A percentile compares a stretch with the other conserved stretches of the same genome.
These are phyloP conservation scores for Sebastiscus albofasciatus DNA, from an alignment of 2,797 vertebrate species.

Conservation along the genomic window DNA sequence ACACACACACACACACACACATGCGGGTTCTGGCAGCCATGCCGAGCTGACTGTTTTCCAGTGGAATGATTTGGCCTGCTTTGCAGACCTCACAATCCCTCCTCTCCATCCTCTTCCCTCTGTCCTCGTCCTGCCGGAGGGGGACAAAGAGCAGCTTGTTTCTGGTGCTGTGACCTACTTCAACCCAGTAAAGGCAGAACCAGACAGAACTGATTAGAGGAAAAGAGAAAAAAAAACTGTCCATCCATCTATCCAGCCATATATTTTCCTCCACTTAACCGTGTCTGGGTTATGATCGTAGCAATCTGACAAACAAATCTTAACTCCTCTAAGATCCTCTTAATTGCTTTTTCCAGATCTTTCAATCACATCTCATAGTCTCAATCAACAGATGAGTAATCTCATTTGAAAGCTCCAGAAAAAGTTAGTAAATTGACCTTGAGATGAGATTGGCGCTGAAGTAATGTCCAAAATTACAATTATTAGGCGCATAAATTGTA, in stretches of 20 bases:
- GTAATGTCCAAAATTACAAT: neutral
- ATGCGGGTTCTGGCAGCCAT: constrained; percentile 2
- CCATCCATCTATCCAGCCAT: neutral
- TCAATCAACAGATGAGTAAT: neutral
- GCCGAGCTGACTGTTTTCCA: constrained; percentile 56
- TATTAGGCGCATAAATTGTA: neutral
- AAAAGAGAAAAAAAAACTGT: constrained; percentile 3
- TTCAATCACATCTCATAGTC: neutral
- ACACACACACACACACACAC: neutral
- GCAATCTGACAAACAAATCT: neutral
- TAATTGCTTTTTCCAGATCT: neutral
- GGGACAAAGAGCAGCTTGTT: constrained; percentile 78
- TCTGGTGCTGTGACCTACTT: constrained; percentile 70
- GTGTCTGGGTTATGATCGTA: neutral
- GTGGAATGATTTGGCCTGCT: constrained; percentile 51
- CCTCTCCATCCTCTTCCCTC: constrained; percentile 54
- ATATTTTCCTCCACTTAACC: neutral
- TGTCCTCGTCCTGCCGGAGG: constrained; percentile 56
- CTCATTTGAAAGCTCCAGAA: neutral
- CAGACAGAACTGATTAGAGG: constrained; percentile 50
- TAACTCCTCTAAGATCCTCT: neutral
- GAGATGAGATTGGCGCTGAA: neutral
- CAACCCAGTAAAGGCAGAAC: constrained; percentile 52
- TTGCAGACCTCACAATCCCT: constrained; percentile 34
- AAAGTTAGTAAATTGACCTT: neutral